Evolutionary conservation across 2,888 invertebrate species (phyloP), one percentile per base, ranked within the genome.

Genomic region (Cenopis cana): DNA sequence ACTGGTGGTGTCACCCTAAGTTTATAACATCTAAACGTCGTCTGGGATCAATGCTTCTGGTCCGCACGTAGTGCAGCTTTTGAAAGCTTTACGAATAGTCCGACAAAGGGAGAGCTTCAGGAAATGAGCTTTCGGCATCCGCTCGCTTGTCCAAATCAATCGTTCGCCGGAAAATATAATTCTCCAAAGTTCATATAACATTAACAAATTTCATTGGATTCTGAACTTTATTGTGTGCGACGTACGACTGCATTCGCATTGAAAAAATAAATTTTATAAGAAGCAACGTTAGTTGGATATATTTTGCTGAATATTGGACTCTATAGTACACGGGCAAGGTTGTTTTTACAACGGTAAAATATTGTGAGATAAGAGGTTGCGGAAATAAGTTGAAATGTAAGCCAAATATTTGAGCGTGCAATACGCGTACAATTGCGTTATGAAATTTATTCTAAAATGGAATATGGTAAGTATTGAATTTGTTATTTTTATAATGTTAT

Each of bases 61-160:
- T 8, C 46, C 12, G n/a, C 46, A n/a, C n/a, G n/a, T n/a, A n/a
- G n/a, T 46, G n/a, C 5, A 12, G 46, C 33, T 8, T 8, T 33
- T 33, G 33, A 33, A 33, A 46, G 46, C 46, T n/a, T 46, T 46
- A 5, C 46, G 46, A 46, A 46, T n/a, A 46, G 29, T 49, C 46
- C 61, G 33, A 61, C 61, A 50, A 61, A 69, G 61, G 49, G 49
- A 17, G 14, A 18, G 29, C 55, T 61, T 18, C 82, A 82, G 90
- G 90, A 90, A 90, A 89, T 89, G 89, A 89, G 89, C 87, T 85
- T 87, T 88, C 88, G 89, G 88, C 89, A 88, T 87, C 85, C 87
- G 84, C 79, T 79, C 77, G 80, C 79, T 78, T 74, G 77, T 79
- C 77, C 83, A 12, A 59, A 29, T 65, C 70, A 60, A 76, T 80